Base-by-base conservation (phyloP, 2,113 vertebrate species). In the Burhinus bistriatus region DNA sequence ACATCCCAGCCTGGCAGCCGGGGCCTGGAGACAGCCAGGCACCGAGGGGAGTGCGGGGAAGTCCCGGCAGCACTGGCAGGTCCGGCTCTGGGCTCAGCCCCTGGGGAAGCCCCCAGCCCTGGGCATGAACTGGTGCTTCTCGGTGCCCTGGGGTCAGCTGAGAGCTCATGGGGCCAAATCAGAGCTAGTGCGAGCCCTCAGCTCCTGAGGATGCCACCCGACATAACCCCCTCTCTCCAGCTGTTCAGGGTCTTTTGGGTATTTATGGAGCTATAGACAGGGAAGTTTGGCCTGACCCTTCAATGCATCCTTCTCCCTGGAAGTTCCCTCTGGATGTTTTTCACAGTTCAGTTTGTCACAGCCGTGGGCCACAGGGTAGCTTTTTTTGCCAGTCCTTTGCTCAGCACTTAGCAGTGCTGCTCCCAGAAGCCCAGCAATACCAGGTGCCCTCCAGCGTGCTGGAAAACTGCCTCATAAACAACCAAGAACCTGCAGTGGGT, bases 1-100 rank as follows among this genome's bases (percentile, higher is more conserved):
- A 84, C 96, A 95, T 96, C 94, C 89, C 95, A 96, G 94, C 96
- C 97, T 86, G 91, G 59, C 29, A 6, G 85, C 38, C 5, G 0
- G 38, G 85, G 85, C 72, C 90, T 84, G 89, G 92, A 72, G 55
- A 84, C 54, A 79, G 76, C 59, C 57, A 83, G 91, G 61, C 36
- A 83, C 69, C 51, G 22, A 66, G 64, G 73, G 73, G 85, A 95
- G 87, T 0, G 2, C 1, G 0, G 72, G 75, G 82, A 95, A 76
- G 76, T 68, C 87, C 54, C 20, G 6, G 17, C 6, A 26, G 81
- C 17, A 34, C 77, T 75, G 64, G 64, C 47, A 73, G 83, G 45
- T 89, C 69, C 75, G 4, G 9, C 40, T 66, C 57, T 4, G 12
- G 36, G 81, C 47, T 68, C 72, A 78, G 54, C 12, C 65, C 5